Base-by-base conservation (phyloP, 2,888 invertebrate genomes). In the Ormyrus rosae region DNA sequence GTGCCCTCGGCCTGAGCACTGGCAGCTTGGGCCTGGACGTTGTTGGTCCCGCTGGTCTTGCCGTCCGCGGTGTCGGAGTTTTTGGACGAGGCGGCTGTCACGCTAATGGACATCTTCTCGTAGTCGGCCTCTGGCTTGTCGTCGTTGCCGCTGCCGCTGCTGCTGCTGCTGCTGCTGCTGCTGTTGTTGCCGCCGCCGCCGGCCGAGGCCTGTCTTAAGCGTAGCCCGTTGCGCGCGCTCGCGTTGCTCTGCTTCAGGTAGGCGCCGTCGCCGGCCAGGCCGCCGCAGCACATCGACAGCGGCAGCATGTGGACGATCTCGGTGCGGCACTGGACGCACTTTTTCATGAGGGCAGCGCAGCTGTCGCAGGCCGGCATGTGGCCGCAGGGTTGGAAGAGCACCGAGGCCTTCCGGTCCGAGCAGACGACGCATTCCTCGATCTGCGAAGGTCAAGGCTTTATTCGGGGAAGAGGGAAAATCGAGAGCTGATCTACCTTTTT, bases 351-450 rank as follows among this genome's bases (percentile, higher is more conserved):
- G 84, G 95, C 95, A 82, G 98, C 96, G 92, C 98, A 99, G 86
- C 95, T 94, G 84, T 96, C 95, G 92, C 97, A 97, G 34, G 96
- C 97, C 92, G 96, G 96, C 95, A 98, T 97, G 92, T 99, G 98
- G 72, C 96, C 96, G 92, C 99, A 99, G 48, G 98, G 98, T 85
- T 96, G 96, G 93, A 98, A 98, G 89, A 98, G 93, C 76, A 98
- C 96, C 34, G 96, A 95, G 46, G 98, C 96, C 87, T 97, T 96
- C 91, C 96, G 96, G 92, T 97, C 97, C 19, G 98, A 98, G 91
- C 99, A 99, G 58, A 99, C 98, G 84, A 98, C 94, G 91, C 99
- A 99, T 92, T 98, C 98, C 91, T 98, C 97, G 90, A 98, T 97
- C 94, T 96, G 92, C 19, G 69, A 34, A 34, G 34, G 34, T 34